Base-by-base conservation (phyloP, 2,113 vertebrate species). In the Hyla sarda region DNA sequence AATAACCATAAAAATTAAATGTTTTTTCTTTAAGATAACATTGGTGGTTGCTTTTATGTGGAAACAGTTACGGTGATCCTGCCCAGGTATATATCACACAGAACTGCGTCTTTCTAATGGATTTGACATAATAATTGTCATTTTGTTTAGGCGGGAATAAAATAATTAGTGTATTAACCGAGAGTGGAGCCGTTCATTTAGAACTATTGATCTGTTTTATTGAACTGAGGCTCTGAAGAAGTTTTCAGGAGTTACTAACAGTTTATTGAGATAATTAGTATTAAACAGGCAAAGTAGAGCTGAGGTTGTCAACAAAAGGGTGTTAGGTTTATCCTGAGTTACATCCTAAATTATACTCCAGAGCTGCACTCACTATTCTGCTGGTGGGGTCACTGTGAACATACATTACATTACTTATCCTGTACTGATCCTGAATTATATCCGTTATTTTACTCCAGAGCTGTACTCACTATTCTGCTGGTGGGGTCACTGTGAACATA, bases 1-100 rank as follows among this genome's bases (percentile, higher is more conserved):
- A 91, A 89, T 47, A 91, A 84, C 47, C 32, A 23, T 4, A 0
- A 2, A 16, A 21, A 5, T n/a, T 1, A 21, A 47, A 80, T 62
- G 37, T 76, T 76, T 84, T 8, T 84, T 76, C 28, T 74, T 48
- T 62, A 14, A 60, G 50, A 75, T 60, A 81, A 65, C 56, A 62
- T 19, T 3, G 0, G 14, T 19, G 12, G 50, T 60, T n/a, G 12
- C n/a, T 60, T 54, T 37, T 56, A 8, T 56, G 69, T 56, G 65
- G 52, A 37, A 52, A 69, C 48, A 12, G 32, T 25, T 17, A 11
- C 2, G 45, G 0, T 28, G 56, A 19, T 58, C 10, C 56, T 60
- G 16, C 32, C 23, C 13, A 32, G 32, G 10, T 17, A 47, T 75
- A 8, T 37, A 75, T 60, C 37, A 28, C 0, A 21, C 17, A n/a